These are phyloP conservation scores for Fratercula arctica DNA, from an alignment of 2,797 vertebrate genomes.

Conservation along the genomic window DNA sequence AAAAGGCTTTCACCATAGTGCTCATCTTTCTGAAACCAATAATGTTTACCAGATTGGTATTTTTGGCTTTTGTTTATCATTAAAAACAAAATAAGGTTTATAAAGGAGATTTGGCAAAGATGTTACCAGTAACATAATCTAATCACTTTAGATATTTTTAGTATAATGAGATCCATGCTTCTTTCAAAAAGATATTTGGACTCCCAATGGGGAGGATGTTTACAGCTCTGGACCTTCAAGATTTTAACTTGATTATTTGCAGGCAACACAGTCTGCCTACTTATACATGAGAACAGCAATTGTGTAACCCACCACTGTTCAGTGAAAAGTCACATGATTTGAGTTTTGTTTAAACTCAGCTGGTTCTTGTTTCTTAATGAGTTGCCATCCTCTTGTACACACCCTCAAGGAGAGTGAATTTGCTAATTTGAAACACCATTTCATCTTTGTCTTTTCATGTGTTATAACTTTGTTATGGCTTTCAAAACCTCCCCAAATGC, in stretches of 20 bases:
- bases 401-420: not conserved
- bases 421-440: constrained; percentile 30
- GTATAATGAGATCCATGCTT: constrained; percentile 5
- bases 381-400: not conserved
- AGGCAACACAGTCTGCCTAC: not conserved
- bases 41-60: not conserved
- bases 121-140: not conserved
- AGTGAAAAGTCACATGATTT: not conserved
- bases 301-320: not conserved
- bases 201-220: constrained; percentile 16
- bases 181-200: not conserved
- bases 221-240: not conserved
- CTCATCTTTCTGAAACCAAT: not conserved
- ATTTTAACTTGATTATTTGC: constrained; percentile 47
- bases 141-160: not conserved
- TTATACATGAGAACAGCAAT: constrained; percentile 16
- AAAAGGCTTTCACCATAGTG: not conserved
- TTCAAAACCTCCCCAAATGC: not conserved
- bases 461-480: not conserved
- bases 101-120: not conserved
- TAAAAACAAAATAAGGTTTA: not conserved
- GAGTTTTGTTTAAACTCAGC: not conserved
- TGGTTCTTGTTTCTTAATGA: not conserved
- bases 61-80: not conserved
- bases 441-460: not conserved